Conservation (phyloP, 2,113 vertebrate genomes). For the Mohoua ochrocephala region DNA sequence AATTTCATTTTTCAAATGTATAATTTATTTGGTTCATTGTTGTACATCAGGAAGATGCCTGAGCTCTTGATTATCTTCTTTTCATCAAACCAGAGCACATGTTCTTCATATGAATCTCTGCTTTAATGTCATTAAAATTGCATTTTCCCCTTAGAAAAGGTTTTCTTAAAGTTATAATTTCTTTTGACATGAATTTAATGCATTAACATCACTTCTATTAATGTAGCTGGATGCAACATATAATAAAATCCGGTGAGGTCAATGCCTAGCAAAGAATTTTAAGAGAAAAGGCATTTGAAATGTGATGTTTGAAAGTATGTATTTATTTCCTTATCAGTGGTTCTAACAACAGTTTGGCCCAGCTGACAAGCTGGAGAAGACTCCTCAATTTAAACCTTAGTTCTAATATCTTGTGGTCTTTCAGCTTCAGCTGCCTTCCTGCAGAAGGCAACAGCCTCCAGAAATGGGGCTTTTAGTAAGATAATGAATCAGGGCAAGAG, state of each 20-base stretch:
- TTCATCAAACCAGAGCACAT: background rate
- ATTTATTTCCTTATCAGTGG: background rate
- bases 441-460: background rate
- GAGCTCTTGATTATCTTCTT: background rate
- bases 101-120: background rate
- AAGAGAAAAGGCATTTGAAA: background rate
- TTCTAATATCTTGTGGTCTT: background rate
- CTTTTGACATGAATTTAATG: background rate
- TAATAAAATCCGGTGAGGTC: background rate
- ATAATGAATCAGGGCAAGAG: background rate
- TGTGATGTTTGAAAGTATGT: slow-evolving; percentile 33
- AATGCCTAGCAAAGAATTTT: background rate
- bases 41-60: background rate
- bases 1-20: background rate
- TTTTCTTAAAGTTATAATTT: background rate
- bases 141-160: background rate
- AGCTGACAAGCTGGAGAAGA: background rate
- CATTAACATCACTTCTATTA: slow-evolving; percentile 13
- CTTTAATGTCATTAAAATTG: slow-evolving; percentile 7
- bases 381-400: background rate
- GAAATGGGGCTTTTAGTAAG: background rate
- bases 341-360: background rate
- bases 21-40: background rate
- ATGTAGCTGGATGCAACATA: background rate
- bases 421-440: background rate